Conservation (phyloP, 2,888 invertebrate genomes). For the Matsumyia berberina region DNA sequence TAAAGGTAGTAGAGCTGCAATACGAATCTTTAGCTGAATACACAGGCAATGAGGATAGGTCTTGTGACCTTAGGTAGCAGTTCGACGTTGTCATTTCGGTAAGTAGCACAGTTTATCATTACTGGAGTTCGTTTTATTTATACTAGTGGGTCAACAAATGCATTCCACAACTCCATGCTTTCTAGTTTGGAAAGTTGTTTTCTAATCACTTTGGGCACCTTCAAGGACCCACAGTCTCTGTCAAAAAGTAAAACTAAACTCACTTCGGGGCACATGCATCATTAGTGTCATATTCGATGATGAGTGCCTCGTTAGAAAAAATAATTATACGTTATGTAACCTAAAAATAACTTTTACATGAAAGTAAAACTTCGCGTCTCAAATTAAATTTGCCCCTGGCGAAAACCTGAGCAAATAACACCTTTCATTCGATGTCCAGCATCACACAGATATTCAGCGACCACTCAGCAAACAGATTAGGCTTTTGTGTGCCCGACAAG, state of each 20-base stretch:
- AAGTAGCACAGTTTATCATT: too few species aligned
- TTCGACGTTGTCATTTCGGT: too few species aligned
- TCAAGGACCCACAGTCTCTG: neutral
- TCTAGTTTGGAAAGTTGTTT: too few species aligned
- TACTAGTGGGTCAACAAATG: too few species aligned
- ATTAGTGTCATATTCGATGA: slow-evolving; percentile 1
- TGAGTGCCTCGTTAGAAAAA: neutral
- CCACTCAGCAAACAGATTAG: slow-evolving; percentile 1
- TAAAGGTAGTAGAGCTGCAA: too few species aligned
- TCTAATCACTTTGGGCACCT: neutral
- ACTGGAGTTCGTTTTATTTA: too few species aligned
- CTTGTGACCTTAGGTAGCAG: too few species aligned
- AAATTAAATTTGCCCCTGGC: slow-evolving; percentile 1
- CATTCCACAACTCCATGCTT: too few species aligned
- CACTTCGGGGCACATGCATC: neutral
- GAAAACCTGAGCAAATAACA: neutral
- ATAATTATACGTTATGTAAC: slow-evolving; percentile 11
- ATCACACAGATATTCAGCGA: slow-evolving; percentile 1
- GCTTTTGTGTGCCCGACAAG: slow-evolving; percentile 3
- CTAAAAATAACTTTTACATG: slow-evolving; percentile 21
- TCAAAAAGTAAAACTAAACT: neutral
- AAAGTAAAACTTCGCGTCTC: neutral
- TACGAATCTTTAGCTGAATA: too few species aligned
- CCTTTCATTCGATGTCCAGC: neutral
- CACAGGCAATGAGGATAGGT: too few species aligned